phyloP scores from a whole-genome alignment of 2,113 vertebrate genomes.

The Cephalopholis sonnerati region DNA sequence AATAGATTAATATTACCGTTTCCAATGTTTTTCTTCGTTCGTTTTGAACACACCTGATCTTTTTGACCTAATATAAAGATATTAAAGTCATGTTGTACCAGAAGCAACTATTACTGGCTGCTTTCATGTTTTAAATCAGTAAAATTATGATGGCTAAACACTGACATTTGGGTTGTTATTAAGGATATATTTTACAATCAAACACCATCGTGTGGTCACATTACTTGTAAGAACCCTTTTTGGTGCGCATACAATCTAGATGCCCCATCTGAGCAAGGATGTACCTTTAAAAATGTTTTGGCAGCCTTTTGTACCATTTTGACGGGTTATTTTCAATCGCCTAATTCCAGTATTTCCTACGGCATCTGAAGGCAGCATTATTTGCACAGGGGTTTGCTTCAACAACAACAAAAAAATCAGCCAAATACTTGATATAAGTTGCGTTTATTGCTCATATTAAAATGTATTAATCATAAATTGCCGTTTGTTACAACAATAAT shows the following conservation, averaged over 20 bases:
- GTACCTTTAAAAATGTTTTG: neutral
- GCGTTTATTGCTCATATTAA: neutral
- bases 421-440: neutral
- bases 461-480: neutral
- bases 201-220: neutral
- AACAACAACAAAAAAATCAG: neutral
- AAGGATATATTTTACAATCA: neutral
- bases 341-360: neutral
- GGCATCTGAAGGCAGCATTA: neutral
- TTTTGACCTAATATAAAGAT: no score
- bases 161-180: no score
- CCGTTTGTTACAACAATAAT: neutral
- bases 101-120: neutral
- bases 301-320: neutral
- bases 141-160: neutral
- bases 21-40: no score
- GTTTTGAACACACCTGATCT: no score
- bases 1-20: no score
- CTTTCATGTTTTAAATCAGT: neutral
- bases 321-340: no score
- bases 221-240: neutral
- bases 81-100: no score
- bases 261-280: neutral
- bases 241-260: neutral
- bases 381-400: neutral